Conservation (phyloP, 2,797 vertebrate genomes). For the Dendrocincla tyrannina region DNA sequence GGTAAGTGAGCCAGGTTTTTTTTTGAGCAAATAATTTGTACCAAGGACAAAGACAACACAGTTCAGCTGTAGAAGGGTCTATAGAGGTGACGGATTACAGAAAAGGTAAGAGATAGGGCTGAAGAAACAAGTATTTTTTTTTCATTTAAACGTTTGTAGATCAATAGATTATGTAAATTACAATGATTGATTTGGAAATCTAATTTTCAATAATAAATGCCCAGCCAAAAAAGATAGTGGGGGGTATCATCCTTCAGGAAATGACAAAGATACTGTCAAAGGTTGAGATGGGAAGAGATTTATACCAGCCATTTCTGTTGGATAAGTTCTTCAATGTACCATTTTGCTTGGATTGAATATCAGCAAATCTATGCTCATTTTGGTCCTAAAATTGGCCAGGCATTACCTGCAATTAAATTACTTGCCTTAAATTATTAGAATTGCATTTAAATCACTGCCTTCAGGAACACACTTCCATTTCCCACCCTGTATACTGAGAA, state of each 20-base stretch:
- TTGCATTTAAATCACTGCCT: background rate
- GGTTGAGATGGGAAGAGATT: background rate
- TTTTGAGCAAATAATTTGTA: background rate
- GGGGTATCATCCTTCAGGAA: background rate
- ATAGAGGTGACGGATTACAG: background rate
- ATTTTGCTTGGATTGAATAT: background rate
- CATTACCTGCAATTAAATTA: background rate
- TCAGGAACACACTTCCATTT: background rate
- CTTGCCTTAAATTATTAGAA: background rate
- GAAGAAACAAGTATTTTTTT: background rate
- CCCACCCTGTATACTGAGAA: background rate
- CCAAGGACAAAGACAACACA: background rate
- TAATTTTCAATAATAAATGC: background rate
- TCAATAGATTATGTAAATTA: background rate
- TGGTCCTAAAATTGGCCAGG: background rate
- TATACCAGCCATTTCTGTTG: background rate
- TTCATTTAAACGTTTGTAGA: background rate
- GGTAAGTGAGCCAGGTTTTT: fast-evolving
- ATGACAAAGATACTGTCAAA: background rate
- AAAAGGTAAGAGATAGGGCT: background rate
- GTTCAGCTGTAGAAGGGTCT: background rate
- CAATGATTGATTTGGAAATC: background rate
- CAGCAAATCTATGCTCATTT: background rate
- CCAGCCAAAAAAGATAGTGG: background rate
- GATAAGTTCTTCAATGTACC: background rate